A percentile compares a stretch with the other conserved stretches of the same genome.
Conservation (phyloP, 2,888 invertebrate genomes). For the Imbricaverruca yamaguchii region DNA sequence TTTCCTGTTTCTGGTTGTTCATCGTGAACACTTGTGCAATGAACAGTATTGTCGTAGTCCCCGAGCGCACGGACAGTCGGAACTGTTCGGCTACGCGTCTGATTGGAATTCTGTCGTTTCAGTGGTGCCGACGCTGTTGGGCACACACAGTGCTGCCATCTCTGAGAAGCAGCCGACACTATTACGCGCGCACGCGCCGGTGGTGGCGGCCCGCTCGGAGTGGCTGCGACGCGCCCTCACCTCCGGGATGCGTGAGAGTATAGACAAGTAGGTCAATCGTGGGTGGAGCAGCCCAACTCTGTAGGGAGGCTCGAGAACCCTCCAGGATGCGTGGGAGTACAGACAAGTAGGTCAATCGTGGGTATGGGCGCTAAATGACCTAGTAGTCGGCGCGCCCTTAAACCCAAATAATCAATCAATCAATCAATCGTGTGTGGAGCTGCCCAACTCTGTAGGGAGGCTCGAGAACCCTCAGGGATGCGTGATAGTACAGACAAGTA, state of each 20-base stretch:
- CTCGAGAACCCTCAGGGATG: constrained; percentile 53
- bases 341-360: constrained; percentile 47
- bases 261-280: constrained; percentile 49
- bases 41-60: too few species aligned
- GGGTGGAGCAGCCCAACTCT: too few species aligned
- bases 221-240: constrained; percentile 60
- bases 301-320: too few species aligned
- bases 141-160: constrained; percentile 6
- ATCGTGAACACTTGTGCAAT: too few species aligned
- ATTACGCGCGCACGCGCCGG: constrained; percentile 51
- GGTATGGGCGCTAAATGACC: too few species aligned
- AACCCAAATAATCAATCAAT: too few species aligned
- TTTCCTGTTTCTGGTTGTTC: too few species aligned
- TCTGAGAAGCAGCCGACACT: constrained; percentile 29
- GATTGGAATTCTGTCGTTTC: neutral
- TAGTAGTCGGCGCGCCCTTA: too few species aligned
- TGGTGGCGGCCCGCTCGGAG: constrained; percentile 59
- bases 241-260: constrained; percentile 63
- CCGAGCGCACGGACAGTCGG: too few species aligned
- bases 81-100: too few species aligned
- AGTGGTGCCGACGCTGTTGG: constrained; percentile 8
- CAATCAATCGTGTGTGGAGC: too few species aligned
- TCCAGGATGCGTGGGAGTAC: constrained; percentile 65
- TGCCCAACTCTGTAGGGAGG: too few species aligned
- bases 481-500: constrained; percentile 60